Base-by-base conservation (phyloP, 30 jellyfish, hydroid and myxozoan species). In the Cassiopea andromeda region DNA sequence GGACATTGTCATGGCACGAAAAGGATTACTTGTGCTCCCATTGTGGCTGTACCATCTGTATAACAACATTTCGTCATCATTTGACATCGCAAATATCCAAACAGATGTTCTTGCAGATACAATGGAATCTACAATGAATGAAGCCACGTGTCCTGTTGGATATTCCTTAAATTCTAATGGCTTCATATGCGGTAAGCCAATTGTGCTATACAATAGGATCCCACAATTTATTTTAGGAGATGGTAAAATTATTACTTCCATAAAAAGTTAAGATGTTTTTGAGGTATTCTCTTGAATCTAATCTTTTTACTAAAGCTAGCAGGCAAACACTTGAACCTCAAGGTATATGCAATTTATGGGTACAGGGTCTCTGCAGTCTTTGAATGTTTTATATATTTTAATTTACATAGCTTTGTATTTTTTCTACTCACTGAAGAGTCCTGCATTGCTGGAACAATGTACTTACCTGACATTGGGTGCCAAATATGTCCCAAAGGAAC, bases 361-460 rank as follows among this genome's bases (percentile, higher is more conserved):
- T 0, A 27, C 38, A 27, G 38, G 38, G 38, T 27, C 38, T 27
- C 38, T 27, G 38, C 38, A 27, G 38, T 27, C 38, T 27, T 27
- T 27, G 38, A 27, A 27, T 0, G 0, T 27, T 27, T 27, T 27
- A 27, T 27, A 27, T 27, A 27, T 27, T 27, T 27, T 27, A 27
- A 27, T 0, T 27, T 27, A 27, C 38, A 27, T 27, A 27, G 38
- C 38, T 27, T 27, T 27, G 38, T 27, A 27, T 27, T 27, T 0
- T 27, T 27, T 27, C 38, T 64, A 2, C 2, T 64, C 43, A 10
- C 61, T 71, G 1, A 59, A 91, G 97, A 75, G 73, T 75, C 64
- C 5, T 91, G 97, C 75, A 73, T 83, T 5, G 93, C 97, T 61
- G 97, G 97, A n/a, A 91, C 93, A 16, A 78, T 49, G 75, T 91